A percentile compares a stretch with the other conserved stretches of the same genome.
These are phyloP conservation scores for Echeneis naucrates DNA, from an alignment of 2,797 vertebrate species.

Conservation along the genomic window DNA sequence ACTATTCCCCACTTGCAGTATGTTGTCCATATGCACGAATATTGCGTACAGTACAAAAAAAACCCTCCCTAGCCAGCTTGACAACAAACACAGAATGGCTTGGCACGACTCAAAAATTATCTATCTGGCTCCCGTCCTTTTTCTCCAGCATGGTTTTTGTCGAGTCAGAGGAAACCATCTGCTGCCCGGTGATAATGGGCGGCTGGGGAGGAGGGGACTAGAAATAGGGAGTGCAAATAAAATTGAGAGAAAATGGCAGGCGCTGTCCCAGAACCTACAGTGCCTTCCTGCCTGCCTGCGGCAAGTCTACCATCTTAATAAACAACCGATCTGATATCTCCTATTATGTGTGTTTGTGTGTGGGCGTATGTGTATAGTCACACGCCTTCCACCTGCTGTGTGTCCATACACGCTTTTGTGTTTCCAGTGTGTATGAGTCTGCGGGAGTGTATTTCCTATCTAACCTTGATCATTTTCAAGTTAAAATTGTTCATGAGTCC, in stretches of 20 bases:
- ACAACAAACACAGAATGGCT: conserved; percentile 71
- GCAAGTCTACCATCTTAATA: conserved; percentile 75
- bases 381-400: conserved; percentile 40
- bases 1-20: conserved; percentile 35
- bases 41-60: conserved; percentile 18
- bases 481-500: conserved; percentile 69
- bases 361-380: conserved; percentile 14
- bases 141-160: conserved; percentile 75
- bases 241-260: conserved; percentile 76
- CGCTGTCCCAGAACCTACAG: conserved; percentile 69
- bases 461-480: conserved; percentile 75
- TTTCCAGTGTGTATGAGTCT: conserved; percentile 27
- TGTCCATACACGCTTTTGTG: conserved; percentile 19
- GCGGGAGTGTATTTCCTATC: conserved; percentile 48
- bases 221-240: conserved; percentile 76
- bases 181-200: conserved; percentile 85
- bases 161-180: conserved; percentile 84
- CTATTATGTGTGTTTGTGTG: conserved; percentile 11
- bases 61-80: conserved; percentile 55
- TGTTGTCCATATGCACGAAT: conserved; percentile 38
- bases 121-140: conserved; percentile 69
- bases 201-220: conserved; percentile 80
- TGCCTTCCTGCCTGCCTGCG: conserved; percentile 64
- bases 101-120: conserved; percentile 68
- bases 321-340: conserved; percentile 67